Base-by-base conservation (phyloP, 2,113 vertebrate genomes). In the Brachyhypopomus gauderio region DNA sequence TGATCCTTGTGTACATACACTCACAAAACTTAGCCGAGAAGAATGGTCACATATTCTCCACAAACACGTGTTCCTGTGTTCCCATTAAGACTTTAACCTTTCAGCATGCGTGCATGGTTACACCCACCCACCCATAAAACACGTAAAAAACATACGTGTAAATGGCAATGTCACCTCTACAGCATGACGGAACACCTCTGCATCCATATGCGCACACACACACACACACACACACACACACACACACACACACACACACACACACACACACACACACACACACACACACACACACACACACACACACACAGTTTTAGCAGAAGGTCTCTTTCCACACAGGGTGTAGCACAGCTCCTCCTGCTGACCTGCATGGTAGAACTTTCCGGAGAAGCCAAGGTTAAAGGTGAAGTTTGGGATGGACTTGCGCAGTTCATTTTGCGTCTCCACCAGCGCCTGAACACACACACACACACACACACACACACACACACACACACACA, bases 301-400 rank as follows among this genome's bases (percentile, higher is more conserved):
- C 8, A 6, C 16, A 38, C 20, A 27, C 20, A 17, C 58, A 8
- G n/a, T n/a, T n/a, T n/a, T n/a, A n/a, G n/a, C n/a, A n/a, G n/a
- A n/a, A n/a, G 0, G 38, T 38, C 38, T 38, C 38, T 38, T 38
- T 38, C 38, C 38, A 38, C 38, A 38, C 3, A 38, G 38, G 3
- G 38, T 38, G 38, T 38, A 4, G 38, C 38, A 38, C 5, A 41
- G 41, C 9, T 41, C 41, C 41, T 41, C 41, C 41, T 30, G 75
- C 95, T 91, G 90, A 99, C 97, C 97, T 89, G 97, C 98, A 84
- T 99, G 97, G 89, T 98, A 99, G 92, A 99, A 99, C 94, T 98
- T 98, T 91, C 97, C 97, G 89, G 97, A 99, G 95, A 98, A 99
- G 89, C 97, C 97, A 91, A 99, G 94, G 93, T 99, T 99, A 94